A percentile compares a stretch with the other conserved stretches of the same genome.
These are phyloP conservation scores for Drosophila nigrodunni DNA, from an alignment of 1,140 invertebrate genomes.

Conservation along the genomic window DNA sequence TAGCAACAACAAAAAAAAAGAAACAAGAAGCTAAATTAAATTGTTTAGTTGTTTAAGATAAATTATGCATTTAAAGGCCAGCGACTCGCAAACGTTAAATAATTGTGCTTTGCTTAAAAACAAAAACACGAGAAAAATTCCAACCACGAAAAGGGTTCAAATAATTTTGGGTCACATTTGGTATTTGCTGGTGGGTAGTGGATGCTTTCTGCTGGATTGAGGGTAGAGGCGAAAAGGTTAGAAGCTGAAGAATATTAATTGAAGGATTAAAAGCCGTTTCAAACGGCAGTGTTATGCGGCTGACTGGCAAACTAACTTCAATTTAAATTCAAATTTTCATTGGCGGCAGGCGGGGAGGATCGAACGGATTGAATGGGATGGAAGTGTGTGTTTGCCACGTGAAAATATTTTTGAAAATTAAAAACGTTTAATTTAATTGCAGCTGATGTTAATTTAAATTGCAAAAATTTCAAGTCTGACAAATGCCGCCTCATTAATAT, in stretches of 20 bases:
- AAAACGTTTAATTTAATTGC: constrained; percentile 81
- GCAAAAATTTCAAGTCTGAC: constrained; percentile 63
- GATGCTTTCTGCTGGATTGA: neutral
- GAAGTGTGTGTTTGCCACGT: constrained; percentile 45
- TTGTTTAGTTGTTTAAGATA: constrained; percentile 57
- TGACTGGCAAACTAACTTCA: constrained; percentile 69
- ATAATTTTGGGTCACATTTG: constrained; percentile 65
- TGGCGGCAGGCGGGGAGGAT: neutral
- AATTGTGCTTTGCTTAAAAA: constrained; percentile 53
- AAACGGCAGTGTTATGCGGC: constrained; percentile 24
- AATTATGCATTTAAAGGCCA: constrained; percentile 69
- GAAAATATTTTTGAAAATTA: constrained; percentile 71
- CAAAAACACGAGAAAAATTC: constrained; percentile 48
- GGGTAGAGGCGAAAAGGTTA: constrained; percentile 44
- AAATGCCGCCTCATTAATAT: constrained; percentile 74
- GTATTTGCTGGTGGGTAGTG: constrained; percentile 17
- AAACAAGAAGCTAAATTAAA: constrained; percentile 32
- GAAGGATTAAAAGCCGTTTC: constrained; percentile 78
- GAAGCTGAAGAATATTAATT: constrained; percentile 79
- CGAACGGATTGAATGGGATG: neutral
- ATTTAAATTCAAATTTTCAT: constrained; percentile 79
- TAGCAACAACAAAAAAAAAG: neutral
- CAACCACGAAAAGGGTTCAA: constrained; percentile 72
- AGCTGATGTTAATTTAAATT: constrained; percentile 77
- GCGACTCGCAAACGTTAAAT: constrained; percentile 60